Evolutionary conservation across 2,888 invertebrate species (phyloP).

Genomic region (Brachycybe producta): DNA sequence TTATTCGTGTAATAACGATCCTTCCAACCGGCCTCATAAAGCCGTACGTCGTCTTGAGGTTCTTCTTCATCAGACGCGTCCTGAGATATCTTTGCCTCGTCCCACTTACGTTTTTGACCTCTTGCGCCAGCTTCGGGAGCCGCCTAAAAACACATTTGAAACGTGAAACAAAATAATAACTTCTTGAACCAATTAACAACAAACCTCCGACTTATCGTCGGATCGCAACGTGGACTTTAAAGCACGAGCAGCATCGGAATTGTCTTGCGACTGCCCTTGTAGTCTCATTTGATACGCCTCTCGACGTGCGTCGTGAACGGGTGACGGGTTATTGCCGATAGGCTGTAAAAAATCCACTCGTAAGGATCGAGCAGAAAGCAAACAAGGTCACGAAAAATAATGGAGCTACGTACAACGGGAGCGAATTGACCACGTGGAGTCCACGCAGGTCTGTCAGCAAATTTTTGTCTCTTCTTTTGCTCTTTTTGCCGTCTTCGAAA

Average conservation of each 20-base stretch:
- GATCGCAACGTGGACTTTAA: constrained; percentile 40
- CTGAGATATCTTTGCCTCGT: constrained; percentile 5
- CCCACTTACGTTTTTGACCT: background rate
- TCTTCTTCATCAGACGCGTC: constrained; percentile 48
- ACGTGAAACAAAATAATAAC: too few relatives aligned
- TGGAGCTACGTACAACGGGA: constrained; percentile 46
- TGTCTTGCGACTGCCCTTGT: constrained; percentile 27
- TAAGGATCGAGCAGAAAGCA: background rate
- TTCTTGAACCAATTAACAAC: too few relatives aligned
- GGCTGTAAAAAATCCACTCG: constrained; percentile 36
- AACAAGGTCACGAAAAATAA: background rate
- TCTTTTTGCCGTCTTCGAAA: constrained; percentile 50
- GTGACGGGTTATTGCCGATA: constrained; percentile 40
- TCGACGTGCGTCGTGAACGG: constrained; percentile 54
- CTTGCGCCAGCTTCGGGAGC: constrained; percentile 9
- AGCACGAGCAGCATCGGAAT: constrained; percentile 32
- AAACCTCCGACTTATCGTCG: too few relatives aligned
- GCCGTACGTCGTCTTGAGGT: constrained; percentile 69
- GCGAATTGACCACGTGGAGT: constrained; percentile 63
- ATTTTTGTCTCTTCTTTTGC: constrained; percentile 42
- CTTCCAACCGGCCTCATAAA: constrained; percentile 96
- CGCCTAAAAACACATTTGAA: too few relatives aligned
- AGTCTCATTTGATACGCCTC: constrained; percentile 59
- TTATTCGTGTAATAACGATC: constrained; percentile 94
- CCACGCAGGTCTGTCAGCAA: constrained; percentile 49